Base-by-base conservation (phyloP, 2,888 invertebrate genomes). In the Parascotia fuliginaria region DNA sequence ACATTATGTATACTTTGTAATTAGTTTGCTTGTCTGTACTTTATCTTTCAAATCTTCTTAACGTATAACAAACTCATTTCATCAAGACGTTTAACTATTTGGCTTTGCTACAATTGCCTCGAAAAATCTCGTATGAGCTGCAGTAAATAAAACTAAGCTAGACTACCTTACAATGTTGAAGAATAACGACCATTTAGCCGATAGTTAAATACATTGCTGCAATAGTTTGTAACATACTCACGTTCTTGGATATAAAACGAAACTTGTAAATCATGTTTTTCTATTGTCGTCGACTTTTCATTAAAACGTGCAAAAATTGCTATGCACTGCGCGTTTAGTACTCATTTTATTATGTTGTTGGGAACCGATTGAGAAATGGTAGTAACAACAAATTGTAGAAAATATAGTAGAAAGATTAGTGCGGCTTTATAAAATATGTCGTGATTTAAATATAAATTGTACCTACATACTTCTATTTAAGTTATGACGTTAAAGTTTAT, bases 111-210 rank as follows among this genome's bases (percentile, higher is more conserved):
- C 13, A 13, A 15, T 40, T 40, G 28, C 13, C 40, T 59, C 44
- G 27, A 42, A 51, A 65, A 66, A 43, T 60, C 54, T 38, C 63
- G n/a, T 34, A 47, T 62, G 54, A 66, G 66, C 39, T 49, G 48
- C 50, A 29, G 46, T 48, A 44, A 49, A 65, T 62, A 65, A 62
- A 59, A 44, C 39, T 31, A 40, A 52, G 59, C 56, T 34, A 32
- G 24, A 55, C 56, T 36, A 34, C 24, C 28, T 31, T 42, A 62
- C 63, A 62, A 62, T 62, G 63, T 62, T 43, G 43, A 15, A 60
- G 51, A 62, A 51, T 54, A 62, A 66, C 63, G 60, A 56, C 51
- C 46, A 45, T 54, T 54, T 39, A 46, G n/a, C 29, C 27, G 12
- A 2, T 42, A 44, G 37, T 54, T 54, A 60, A 59, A 56, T 56